Evolutionary conservation across 2,113 vertebrate genomes (phyloP).

Genomic region (Platysternon megacephalum): DNA sequence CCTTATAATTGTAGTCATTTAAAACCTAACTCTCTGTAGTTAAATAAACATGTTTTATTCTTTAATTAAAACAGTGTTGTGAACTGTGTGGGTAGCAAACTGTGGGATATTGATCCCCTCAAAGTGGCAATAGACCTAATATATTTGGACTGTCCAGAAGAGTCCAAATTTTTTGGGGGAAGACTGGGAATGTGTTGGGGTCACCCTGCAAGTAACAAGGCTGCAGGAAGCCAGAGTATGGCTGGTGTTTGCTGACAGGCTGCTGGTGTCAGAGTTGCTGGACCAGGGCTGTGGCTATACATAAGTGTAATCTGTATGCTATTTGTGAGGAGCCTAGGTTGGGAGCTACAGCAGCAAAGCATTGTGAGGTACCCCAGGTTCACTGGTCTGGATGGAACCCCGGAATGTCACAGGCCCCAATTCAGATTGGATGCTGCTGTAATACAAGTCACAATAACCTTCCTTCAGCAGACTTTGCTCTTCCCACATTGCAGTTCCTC

Average conservation of each 20-base stretch:
- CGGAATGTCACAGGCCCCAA: fast-evolving
- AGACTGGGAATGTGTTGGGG: neutral
- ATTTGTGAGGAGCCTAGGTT: neutral
- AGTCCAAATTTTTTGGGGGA: no score
- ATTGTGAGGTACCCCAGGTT: neutral
- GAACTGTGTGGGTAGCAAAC: neutral
- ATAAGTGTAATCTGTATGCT: neutral
- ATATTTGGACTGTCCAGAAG: neutral
- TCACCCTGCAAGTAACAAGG: neutral
- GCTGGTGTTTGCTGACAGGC: neutral
- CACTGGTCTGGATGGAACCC: neutral
- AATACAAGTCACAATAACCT: neutral
- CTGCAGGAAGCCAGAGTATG: neutral
- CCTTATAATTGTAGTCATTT: neutral
- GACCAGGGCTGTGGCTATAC: no score
- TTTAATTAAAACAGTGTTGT: neutral
- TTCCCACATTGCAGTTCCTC: neutral
- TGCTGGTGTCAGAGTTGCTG: no score
- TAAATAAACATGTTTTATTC: neutral
- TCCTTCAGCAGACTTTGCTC: neutral
- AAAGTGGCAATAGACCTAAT: neutral
- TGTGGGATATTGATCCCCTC: neutral
- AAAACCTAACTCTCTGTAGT: neutral
- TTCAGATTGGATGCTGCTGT: neutral
- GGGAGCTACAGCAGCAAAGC: neutral